Base-by-base conservation (phyloP, 2,113 vertebrate species). In the Scomber japonicus region DNA sequence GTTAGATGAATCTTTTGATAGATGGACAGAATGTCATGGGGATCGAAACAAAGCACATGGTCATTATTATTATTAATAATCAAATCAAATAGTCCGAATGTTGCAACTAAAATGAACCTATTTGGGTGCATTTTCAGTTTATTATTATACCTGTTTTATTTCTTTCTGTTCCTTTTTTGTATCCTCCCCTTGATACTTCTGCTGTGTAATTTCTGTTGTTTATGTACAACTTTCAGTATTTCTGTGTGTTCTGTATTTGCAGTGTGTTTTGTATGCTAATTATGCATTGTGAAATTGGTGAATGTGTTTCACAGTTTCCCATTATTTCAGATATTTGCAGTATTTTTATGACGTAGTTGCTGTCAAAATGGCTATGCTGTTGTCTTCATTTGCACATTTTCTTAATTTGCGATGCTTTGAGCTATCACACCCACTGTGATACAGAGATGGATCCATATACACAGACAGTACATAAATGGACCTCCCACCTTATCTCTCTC, bases 391-490 rank as follows among this genome's bases (percentile, higher is more conserved):
- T n/a, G 12, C 27, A 44, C 5, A 12, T 50, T 70, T 24, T 66
- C 24, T 27, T 27, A 27, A 27, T 27, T 8, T 40, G 51, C 31
- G 21, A 8, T 12, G 12, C 16, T 21, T 68, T 4, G 1, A 57
- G n/a, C 3, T 5, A 60, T 71, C 67, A 59, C 31, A 78, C 63
- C 75, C n/a, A 27, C 45, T 2, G 0, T 49, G 51, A 73, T 60
- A 77, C 15, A 60, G 21, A 53, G 67, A 69, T 31, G 21, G 50
- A 77, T 50, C 24, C 30, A 6, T 51, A 48, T 31, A 81, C 19
- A 65, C 35, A 78, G 21, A 60, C 15, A 77, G 55, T 54, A 59
- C 54, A 77, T 60, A 46, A 78, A 86, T 71, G n/a, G 67, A 87
- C 61, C 62, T 59, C 50, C 53, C 54, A 75, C 17, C 21, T 57